These are phyloP conservation scores for Pseudois nayaur DNA, from an alignment of 2,113 vertebrate species.

Conservation along the genomic window DNA sequence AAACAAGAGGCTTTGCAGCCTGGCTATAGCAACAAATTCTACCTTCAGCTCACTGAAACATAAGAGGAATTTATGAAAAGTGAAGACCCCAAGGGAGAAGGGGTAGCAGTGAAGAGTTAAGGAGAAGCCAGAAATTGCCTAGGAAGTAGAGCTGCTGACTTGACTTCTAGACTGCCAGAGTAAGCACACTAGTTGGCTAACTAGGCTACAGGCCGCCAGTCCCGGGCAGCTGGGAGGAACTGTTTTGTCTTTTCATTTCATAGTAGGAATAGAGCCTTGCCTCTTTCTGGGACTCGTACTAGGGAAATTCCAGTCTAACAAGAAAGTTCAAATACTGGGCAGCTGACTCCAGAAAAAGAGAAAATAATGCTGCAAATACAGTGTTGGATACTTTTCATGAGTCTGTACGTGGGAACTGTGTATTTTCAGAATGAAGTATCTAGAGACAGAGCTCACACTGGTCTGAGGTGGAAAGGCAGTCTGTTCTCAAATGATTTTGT, in stretches of 20 bases:
- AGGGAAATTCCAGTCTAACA: background rate
- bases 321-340: background rate
- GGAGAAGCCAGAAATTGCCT: background rate
- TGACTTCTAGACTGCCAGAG: background rate
- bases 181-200: background rate
- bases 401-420: background rate
- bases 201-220: background rate
- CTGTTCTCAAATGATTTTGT: background rate
- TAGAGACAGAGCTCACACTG: background rate
- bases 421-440: background rate
- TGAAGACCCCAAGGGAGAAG: background rate
- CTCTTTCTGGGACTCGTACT: background rate
- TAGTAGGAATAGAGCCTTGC: background rate
- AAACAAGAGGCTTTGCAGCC: background rate
- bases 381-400: background rate
- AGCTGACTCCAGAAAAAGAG: background rate
- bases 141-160: background rate
- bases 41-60: background rate
- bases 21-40: background rate
- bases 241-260: background rate
- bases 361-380: background rate
- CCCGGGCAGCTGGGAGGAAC: background rate
- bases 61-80: background rate
- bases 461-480: background rate
- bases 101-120: background rate